Base-by-base conservation (phyloP, 37 sponge, comb jelly and placozoan genomes). In the Ephydatia muelleri region DNA sequence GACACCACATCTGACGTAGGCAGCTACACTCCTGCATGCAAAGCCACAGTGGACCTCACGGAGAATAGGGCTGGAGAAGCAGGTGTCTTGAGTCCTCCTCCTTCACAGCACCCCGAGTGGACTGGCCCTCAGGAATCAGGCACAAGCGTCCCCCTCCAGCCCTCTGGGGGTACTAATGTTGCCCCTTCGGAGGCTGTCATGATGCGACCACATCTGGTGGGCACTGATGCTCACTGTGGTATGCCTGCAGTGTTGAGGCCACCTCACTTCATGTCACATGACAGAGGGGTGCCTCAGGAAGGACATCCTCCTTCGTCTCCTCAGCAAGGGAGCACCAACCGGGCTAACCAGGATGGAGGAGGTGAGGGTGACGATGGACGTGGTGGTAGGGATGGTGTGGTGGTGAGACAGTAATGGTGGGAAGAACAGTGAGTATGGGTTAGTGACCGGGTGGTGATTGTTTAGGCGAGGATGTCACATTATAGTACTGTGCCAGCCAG, bases 1-100 rank as follows among this genome's bases (percentile, higher is more conserved):
- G 77, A 47, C 30, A 30, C 47, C 26, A 77, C 47, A 5, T 38
- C 77, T 47, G 77, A 77, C 29, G 16, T 38, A 26, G 77, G 77
- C 35, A 77, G 77, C 57, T 77, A 77, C 29, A n/a, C 40, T n/a
- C 25, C 37, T 16, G 16, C 40, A 29, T 48, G 43, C 43, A 77
- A 29, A 28, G 26, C 9, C n/a, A 47, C 77, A 3, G 26, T 48
- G 0, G 77, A 30, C 47, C 77, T 34, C 57, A 48, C 22, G 57
- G 57, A 57, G 57, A 57, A 14, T 21, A 14, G 19, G 16, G 16
- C 57, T 19, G 57, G 57, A 11, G 57, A 21, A 77, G 47, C 21
- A n/a, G 22, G 19, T 11, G 14, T 16, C 57, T 14, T 57, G 19
- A 65, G 25, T 3, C 14, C 67, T 36, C 80, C 66, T 23, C 67